These are phyloP conservation scores for Falco columbarius DNA, from an alignment of 2,797 vertebrate species.

Conservation along the genomic window DNA sequence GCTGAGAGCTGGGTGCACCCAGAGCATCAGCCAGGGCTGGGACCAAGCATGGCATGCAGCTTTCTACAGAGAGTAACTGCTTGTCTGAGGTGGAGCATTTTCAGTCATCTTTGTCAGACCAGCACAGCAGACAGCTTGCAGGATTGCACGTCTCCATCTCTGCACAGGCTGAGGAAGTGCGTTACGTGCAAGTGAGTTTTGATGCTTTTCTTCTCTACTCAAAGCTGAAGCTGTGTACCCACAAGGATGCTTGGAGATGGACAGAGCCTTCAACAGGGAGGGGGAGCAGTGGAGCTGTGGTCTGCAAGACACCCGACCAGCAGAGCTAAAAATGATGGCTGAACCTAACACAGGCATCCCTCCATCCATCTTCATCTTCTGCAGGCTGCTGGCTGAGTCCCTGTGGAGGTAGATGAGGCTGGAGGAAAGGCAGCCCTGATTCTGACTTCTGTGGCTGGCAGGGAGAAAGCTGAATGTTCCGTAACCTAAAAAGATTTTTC, in stretches of 20 bases:
- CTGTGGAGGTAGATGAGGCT: not conserved
- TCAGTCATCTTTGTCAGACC: accelerated
- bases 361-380: not conserved
- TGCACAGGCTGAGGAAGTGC: not conserved
- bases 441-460: not conserved
- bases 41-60: accelerated
- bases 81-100: too few species aligned
- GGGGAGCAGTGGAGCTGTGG: not conserved
- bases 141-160: not conserved
- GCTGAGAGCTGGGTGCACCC: too few species aligned
- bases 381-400: not conserved
- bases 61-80: not conserved
- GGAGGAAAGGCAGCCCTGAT: not conserved
- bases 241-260: accelerated
- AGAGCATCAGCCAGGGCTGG: too few species aligned
- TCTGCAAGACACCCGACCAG: not conserved
- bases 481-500: not conserved
- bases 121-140: not conserved
- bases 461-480: not conserved
- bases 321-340: not conserved
- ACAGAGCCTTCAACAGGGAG: not conserved
- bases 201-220: too few species aligned
- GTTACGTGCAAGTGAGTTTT: accelerated
- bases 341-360: not conserved
- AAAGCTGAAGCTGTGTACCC: not conserved